A percentile compares a stretch with the other conserved stretches of the same genome.
Conservation (phyloP, 2,113 vertebrate genomes). For the Phyllostomus hastatus region DNA sequence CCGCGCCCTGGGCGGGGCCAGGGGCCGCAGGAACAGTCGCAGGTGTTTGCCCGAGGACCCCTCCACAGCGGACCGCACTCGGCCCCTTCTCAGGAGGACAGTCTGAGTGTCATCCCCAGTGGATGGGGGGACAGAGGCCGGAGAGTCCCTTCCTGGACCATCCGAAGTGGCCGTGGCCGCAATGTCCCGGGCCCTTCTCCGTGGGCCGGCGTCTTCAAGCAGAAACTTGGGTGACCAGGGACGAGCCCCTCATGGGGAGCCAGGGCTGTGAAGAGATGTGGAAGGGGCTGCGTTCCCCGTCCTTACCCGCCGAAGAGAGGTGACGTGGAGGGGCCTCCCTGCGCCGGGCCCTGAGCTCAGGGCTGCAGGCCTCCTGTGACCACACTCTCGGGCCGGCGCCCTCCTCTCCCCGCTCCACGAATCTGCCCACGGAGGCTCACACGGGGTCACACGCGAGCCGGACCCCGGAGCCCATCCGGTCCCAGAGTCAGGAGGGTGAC, state of each 20-base stretch:
- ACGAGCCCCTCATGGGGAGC: not conserved
- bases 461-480: no score
- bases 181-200: not conserved
- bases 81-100: not conserved
- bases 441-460: fast-evolving
- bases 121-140: not conserved
- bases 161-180: not conserved
- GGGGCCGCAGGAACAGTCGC: fast-evolving
- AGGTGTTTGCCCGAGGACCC: not conserved
- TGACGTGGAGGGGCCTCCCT: not conserved
- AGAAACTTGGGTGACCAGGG: not conserved
- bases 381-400: fast-evolving
- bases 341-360: not conserved
- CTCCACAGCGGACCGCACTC: not conserved
- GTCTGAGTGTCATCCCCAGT: not conserved
- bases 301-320: not conserved
- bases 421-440: not conserved
- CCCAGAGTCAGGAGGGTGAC: not conserved
- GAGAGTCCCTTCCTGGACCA: not conserved
- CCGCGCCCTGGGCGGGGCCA: fast-evolving
- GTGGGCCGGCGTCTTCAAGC: not conserved
- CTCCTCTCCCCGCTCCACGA: no score
- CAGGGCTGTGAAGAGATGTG: not conserved
- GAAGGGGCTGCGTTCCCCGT: fast-evolving
- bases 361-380: not conserved